Conservation (phyloP, 2,797 vertebrate genomes). For the Karalla daura region DNA sequence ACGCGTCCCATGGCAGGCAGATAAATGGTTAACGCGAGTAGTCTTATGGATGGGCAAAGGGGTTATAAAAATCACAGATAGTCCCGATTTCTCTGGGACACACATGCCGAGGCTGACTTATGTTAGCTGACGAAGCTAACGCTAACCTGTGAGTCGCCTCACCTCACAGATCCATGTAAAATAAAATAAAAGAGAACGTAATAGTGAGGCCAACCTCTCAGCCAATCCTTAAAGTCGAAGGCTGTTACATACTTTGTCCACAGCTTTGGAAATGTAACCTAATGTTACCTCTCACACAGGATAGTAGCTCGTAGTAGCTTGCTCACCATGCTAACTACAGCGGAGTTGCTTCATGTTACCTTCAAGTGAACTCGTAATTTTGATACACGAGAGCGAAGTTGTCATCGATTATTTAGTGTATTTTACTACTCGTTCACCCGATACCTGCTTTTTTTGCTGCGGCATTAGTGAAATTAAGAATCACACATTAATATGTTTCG, state of each 20-base stretch:
- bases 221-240: not conserved
- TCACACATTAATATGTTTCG: no score
- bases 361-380: conserved; percentile 19
- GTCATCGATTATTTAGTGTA: no score
- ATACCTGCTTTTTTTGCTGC: not conserved
- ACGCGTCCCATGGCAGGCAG: not conserved
- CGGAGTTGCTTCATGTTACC: not conserved
- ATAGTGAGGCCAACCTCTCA: conserved; percentile 33
- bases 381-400: rapidly evolving
- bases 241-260: not conserved
- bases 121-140: conserved; percentile 31
- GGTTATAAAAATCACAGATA: no score
- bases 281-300: not conserved
- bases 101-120: not conserved
- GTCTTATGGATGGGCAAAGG: not conserved
- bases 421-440: not conserved
- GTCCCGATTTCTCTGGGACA: not conserved
- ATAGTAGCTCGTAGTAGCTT: not conserved
- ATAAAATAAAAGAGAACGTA: not conserved
- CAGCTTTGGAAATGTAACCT: not conserved
- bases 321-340: not conserved
- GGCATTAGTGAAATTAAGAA: not conserved
- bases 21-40: not conserved
- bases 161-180: no score
- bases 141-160: no score